Percentiles rank a stretch among this genome's conserved stretches.
These are phyloP conservation scores for Austrolebias charrua DNA, from an alignment of 2,797 vertebrate species.

Conservation along the genomic window DNA sequence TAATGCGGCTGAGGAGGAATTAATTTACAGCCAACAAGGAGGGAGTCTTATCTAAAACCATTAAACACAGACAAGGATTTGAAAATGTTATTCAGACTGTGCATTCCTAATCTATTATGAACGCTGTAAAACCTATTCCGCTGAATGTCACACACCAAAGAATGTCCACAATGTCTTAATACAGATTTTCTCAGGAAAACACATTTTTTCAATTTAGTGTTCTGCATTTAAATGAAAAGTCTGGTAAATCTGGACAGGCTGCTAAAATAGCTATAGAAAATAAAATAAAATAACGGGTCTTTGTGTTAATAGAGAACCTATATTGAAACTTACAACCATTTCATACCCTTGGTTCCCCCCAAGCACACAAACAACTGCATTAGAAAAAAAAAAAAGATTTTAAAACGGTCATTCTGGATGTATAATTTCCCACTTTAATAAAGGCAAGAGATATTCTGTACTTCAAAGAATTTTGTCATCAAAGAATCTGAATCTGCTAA, in stretches of 20 bases:
- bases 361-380: constrained; percentile 8
- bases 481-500: constrained; percentile 1
- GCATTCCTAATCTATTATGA: constrained; percentile 35
- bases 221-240: constrained; percentile 7
- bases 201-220: constrained; percentile 4
- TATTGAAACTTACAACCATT: constrained; percentile 22
- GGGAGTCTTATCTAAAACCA: constrained; percentile 11
- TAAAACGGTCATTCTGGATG: neutral
- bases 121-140: constrained; percentile 18
- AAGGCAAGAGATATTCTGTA: neutral
- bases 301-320: constrained; percentile 5
- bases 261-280: constrained; percentile 1
- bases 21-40: constrained; percentile 19
- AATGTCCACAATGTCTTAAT: constrained; percentile 9
- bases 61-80: constrained; percentile 12
- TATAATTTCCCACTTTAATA: constrained; percentile 13
- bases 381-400: constrained; percentile 2
- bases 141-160: constrained; percentile 26
- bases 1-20: constrained; percentile 17
- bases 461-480: neutral
- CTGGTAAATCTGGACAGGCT: constrained; percentile 11
- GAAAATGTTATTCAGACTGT: constrained; percentile 21
- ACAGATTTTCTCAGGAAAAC: constrained; percentile 13
- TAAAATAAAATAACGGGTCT: neutral
- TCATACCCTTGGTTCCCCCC: neutral